Base-by-base conservation (phyloP, 2,888 invertebrate species). In the Anoncus sp. region DNA sequence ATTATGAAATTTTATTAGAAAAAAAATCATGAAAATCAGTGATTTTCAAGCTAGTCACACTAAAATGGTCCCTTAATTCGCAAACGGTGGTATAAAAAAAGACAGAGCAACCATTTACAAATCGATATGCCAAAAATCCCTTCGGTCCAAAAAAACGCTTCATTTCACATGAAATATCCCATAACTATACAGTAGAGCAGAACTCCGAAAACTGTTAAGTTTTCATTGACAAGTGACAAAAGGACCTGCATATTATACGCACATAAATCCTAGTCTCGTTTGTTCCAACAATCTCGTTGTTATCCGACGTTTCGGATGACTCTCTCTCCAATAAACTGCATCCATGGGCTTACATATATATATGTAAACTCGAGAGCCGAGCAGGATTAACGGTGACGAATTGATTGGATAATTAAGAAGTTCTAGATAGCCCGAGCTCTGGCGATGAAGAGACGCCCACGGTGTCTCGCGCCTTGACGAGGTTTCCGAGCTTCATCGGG, bases 391-490 rank as follows among this genome's bases (percentile, higher is more conserved):
- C 66, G 62, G 75, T 75, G 78, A 78, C 78, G 78, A 75, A 78
- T 78, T 78, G 78, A 78, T 78, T 78, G 67, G 78, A 71, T 78
- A 75, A 78, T 78, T 78, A 78, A 75, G 71, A 71, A 78, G 78
- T 77, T 74, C 35, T 59, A 35, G 40, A 10, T 66, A n/a, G 63
- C 57, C 24, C n/a, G n/a, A n/a, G 45, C 16, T 18, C 10, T 18
- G 35, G 24, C 53, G 53, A 55, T 35, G 35, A 47, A 71, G 71
- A 71, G 55, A 24, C 45, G 16, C 62, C 45, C 45, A 12, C 22
- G 49, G 59, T 57, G 69, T 74, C 20, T 63, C 63, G 38, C 62
- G 62, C 49, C 77, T 70, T 67, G 70, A 77, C 79, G 73, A 73
- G 73, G 60, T 77, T 76, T 47, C 55, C 49, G 51, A 55, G 70